Conservation (phyloP, 2,113 vertebrate species). For the Opisthocomus hoazin region DNA sequence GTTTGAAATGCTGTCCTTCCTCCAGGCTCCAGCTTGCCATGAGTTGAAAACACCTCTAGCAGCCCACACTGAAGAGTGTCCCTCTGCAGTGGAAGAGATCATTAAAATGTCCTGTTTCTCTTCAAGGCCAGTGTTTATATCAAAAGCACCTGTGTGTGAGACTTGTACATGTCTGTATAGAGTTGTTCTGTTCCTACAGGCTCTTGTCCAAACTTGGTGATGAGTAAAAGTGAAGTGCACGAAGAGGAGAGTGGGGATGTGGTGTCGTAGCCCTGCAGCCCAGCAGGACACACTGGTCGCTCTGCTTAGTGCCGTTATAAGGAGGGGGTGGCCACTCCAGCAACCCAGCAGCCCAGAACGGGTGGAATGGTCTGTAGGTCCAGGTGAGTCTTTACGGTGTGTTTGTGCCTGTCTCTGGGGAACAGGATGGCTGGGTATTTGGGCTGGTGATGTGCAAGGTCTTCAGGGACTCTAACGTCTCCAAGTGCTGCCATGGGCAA, state of each 20-base stretch:
- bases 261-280: slow-evolving; percentile 58
- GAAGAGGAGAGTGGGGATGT: slow-evolving; percentile 41
- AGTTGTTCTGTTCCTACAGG: slow-evolving; percentile 41
- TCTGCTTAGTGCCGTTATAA: slow-evolving; percentile 69
- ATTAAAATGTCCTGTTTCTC: background rate
- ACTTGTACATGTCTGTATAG: background rate
- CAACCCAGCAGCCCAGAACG: slow-evolving; percentile 69
- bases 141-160: background rate
- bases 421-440: background rate
- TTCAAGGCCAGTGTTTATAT: background rate
- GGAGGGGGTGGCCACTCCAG: slow-evolving; percentile 72
- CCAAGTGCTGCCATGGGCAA: background rate
- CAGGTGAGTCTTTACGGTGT: slow-evolving; percentile 44
- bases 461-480: background rate
- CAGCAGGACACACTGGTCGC: slow-evolving; percentile 59
- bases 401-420: background rate
- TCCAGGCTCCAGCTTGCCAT: background rate
- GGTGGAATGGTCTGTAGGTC: slow-evolving; percentile 75
- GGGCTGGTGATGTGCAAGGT: background rate
- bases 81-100: background rate
- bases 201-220: slow-evolving; percentile 75
- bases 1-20: accelerated
- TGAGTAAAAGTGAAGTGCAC: slow-evolving; percentile 66
- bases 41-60: background rate
- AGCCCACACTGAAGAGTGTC: background rate